Evolutionary conservation across 2,888 invertebrate genomes (phyloP), one percentile per base, ranked within the genome.

Genomic region (Rhagium mordax): DNA sequence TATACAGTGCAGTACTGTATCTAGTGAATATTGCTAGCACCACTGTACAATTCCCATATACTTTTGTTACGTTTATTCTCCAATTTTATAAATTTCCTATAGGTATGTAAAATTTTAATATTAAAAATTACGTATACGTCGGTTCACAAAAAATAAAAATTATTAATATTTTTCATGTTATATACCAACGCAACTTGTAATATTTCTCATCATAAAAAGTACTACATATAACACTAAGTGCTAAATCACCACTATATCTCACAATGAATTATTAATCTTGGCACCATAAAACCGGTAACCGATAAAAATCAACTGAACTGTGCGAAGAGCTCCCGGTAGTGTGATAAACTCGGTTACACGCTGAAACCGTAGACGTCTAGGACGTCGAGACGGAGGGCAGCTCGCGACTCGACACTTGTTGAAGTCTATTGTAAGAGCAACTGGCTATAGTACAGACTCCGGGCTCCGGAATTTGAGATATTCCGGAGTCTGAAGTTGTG

Each of bases 381-480:
- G 18, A 47, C 20, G 47, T 20, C 55, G 67, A 61, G 47, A 67
- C 65, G 15, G 49, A 51, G 57, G 57, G 47, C 24, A 57, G 57
- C 57, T 67, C 57, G 57, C 57, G 55, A 57, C 67, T 57, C 67
- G 67, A 76, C 78, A 78, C 78, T 76, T 78, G 78, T 78, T 78
- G 78, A 67, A 66, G 73, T 57, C 48, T 66, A 72, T 70, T 72
- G 68, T 67, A 64, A 62, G 41, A 67, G 74, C 71, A 33, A 75
- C 71, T 72, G 74, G 62, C 70, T 18, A 47, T 15, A 13, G 61
- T 55, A 41, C 69, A 71, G 73, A 72, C 74, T 74, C 71, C 70
- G 71, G 74, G 48, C 20, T 47, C 71, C 71, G 72, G 68, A 72
- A 72, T 72, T 64, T 24, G 59, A 69, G 72, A 64, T 68, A 68